Conservation (phyloP, 2,113 vertebrate species). For the Odontophorus gujanensis region DNA sequence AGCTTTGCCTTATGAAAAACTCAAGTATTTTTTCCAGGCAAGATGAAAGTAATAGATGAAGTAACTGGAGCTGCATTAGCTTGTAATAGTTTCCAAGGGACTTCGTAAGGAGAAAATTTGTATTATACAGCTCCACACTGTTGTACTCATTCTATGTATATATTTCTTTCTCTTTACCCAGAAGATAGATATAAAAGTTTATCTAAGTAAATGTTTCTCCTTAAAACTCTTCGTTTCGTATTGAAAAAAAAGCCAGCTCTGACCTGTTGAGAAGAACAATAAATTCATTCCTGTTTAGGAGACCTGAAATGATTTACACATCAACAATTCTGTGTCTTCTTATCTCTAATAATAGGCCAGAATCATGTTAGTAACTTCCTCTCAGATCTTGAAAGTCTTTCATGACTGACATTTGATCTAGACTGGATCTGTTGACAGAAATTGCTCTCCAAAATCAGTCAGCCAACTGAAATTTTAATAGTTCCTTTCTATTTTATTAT, state of each 20-base stretch:
- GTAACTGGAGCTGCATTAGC: not conserved
- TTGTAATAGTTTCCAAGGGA: not conserved
- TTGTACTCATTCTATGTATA: not conserved
- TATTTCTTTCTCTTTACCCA: not conserved
- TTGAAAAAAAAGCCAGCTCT: not conserved
- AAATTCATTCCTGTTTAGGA: not conserved
- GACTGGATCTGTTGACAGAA: not conserved
- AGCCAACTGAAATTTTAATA: not conserved
- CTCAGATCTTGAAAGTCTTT: not conserved
- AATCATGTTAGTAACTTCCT: not conserved
- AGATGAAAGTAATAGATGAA: not conserved
- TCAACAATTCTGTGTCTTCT: not conserved
- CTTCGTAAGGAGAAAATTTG: not conserved
- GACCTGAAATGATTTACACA: not conserved
- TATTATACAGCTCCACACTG: not conserved
- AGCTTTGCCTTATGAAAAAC: not conserved
- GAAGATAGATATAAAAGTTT: not conserved
- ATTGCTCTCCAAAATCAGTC: not conserved
- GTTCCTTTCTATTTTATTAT: not conserved
- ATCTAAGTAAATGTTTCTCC: not conserved
- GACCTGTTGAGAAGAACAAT: not conserved
- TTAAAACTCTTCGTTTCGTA: not conserved
- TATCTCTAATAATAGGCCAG: not conserved
- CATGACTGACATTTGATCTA: not conserved
- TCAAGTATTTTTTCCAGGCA: not conserved